These are phyloP conservation scores for Tragopan temminckii DNA, from an alignment of 2,797 vertebrate species.

Conservation along the genomic window DNA sequence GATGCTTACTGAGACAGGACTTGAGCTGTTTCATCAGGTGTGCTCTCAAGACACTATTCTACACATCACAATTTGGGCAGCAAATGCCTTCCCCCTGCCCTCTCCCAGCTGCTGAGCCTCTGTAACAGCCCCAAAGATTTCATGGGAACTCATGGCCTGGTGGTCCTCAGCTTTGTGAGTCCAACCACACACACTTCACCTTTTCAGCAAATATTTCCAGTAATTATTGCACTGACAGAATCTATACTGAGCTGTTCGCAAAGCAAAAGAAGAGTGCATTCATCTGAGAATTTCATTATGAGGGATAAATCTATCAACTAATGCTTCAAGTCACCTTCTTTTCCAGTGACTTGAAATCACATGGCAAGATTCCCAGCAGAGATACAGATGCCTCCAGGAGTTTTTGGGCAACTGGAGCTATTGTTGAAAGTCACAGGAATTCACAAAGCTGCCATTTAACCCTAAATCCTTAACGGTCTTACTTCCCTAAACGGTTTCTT, in stretches of 20 bases:
- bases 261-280: background rate
- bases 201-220: background rate
- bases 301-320: background rate
- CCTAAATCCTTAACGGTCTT: background rate
- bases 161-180: background rate
- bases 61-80: fast-evolving
- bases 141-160: background rate
- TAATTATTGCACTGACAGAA: background rate
- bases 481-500: background rate
- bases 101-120: background rate
- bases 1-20: background rate
- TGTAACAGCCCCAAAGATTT: background rate
- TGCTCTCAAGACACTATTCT: background rate
- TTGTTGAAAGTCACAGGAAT: background rate
- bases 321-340: background rate
- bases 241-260: background rate
- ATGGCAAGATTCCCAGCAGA: background rate
- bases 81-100: fast-evolving
- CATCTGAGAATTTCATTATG: background rate
- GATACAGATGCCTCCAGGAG: background rate
- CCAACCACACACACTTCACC: background rate
- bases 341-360: background rate
- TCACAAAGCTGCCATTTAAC: background rate
- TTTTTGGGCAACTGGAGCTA: background rate
- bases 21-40: background rate